These are phyloP conservation scores for Pionites leucogaster DNA, from an alignment of 2,113 vertebrate genomes.

Conservation along the genomic window DNA sequence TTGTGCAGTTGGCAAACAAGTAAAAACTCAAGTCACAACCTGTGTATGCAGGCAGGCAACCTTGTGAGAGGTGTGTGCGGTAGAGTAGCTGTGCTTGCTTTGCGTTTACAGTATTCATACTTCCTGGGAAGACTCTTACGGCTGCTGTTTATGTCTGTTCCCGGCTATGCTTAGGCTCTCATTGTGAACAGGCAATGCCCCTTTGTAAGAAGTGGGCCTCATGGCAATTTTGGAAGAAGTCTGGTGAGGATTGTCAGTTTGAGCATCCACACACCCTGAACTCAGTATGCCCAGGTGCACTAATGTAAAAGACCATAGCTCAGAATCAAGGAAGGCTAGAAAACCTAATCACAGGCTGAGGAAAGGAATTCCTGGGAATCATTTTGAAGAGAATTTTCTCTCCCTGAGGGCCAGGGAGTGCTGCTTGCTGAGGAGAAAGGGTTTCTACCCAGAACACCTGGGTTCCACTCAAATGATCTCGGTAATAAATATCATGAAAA, in stretches of 20 bases:
- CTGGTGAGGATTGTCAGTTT: background rate
- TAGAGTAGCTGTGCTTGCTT: background rate
- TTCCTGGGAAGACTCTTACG: background rate
- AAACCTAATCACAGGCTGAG: background rate
- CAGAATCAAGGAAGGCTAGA: background rate
- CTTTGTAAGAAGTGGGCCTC: background rate
- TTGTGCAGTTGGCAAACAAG: background rate
- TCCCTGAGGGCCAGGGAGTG: background rate
- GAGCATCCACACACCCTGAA: background rate
- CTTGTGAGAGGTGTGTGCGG: background rate
- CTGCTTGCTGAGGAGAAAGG: background rate
- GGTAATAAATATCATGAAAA: slow-evolving; percentile 21
- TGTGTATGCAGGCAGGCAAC: background rate
- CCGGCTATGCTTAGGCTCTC: background rate
- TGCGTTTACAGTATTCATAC: background rate
- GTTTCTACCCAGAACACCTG: slow-evolving; percentile 45
- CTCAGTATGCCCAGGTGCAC: background rate
- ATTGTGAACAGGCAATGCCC: background rate
- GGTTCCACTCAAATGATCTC: background rate
- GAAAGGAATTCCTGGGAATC: slow-evolving; percentile 56
- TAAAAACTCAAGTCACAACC: background rate
- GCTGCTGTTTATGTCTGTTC: background rate
- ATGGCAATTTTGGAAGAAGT: background rate
- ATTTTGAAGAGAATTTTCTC: slow-evolving; percentile 36
- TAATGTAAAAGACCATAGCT: background rate